phyloP scores from a whole-genome alignment of 2,113 vertebrate species.

The Paratilapia polleni region DNA sequence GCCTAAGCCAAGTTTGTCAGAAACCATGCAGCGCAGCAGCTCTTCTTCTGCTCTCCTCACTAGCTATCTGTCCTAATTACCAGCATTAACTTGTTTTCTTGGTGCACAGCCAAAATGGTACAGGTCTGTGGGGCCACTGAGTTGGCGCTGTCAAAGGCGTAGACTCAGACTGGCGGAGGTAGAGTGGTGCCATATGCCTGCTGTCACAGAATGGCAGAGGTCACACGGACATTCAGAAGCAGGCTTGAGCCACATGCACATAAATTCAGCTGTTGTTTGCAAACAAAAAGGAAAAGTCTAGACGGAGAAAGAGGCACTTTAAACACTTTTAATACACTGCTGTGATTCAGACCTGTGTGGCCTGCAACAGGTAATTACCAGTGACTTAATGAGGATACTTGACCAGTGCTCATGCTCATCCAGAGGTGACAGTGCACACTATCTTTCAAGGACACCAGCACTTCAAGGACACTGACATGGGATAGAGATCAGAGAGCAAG shows the following conservation, averaged over 20 bases:
- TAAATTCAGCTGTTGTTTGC: neutral
- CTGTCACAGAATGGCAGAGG: slow-evolving; percentile 56
- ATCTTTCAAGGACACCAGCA: slow-evolving; percentile 28
- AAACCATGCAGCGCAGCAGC: slow-evolving; percentile 11
- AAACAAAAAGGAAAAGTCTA: neutral
- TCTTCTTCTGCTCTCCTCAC: slow-evolving; percentile 23
- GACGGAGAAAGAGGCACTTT: neutral
- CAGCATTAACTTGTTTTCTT: slow-evolving; percentile 58
- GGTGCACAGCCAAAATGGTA: slow-evolving; percentile 52
- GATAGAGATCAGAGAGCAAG: slow-evolving; percentile 16
- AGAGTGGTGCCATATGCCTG: slow-evolving; percentile 60
- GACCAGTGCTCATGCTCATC: neutral
- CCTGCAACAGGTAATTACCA: neutral
- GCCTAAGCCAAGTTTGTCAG: slow-evolving; percentile 27
- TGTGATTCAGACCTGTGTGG: neutral
- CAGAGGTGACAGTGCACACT: slow-evolving; percentile 17
- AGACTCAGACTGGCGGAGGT: slow-evolving; percentile 39
- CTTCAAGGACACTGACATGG: neutral
- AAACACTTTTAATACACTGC: neutral
- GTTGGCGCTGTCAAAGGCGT: slow-evolving; percentile 44
- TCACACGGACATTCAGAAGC: slow-evolving; percentile 33
- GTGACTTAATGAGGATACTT: neutral
- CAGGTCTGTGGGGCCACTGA: slow-evolving; percentile 57
- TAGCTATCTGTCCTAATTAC: slow-evolving; percentile 60
- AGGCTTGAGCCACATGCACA: neutral